A percentile compares a stretch with the other conserved stretches of the same genome.
phyloP scores from a whole-genome alignment of 2,888 invertebrate species.

The Ophioninae sp. region DNA sequence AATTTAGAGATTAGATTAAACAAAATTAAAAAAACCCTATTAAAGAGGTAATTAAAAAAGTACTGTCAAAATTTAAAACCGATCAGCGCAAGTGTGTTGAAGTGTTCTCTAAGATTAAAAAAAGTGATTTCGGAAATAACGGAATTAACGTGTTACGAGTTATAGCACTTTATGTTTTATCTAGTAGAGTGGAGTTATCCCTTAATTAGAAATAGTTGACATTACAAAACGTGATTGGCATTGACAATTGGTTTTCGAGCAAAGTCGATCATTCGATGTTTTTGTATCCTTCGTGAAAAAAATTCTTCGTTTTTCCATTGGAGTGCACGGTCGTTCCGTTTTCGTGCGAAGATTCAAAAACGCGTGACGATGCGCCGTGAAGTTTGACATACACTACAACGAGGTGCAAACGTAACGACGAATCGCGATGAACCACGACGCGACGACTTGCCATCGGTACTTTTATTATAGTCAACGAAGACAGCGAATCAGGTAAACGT shows the following conservation, averaged over 20 bases:
- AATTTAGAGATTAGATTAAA: too few species aligned
- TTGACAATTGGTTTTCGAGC: neutral
- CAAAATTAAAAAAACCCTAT: too few species aligned
- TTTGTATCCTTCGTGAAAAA: too few species aligned
- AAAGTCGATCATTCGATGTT: neutral
- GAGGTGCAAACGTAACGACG: slow-evolving; percentile 39
- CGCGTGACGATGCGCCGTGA: neutral
- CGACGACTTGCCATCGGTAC: slow-evolving; percentile 75
- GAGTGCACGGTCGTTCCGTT: neutral
- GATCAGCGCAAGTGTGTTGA: too few species aligned
- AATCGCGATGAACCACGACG: slow-evolving; percentile 77
- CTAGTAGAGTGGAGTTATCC: too few species aligned
- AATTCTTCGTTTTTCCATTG: neutral
- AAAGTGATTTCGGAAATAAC: too few species aligned
- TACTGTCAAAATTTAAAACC: too few species aligned
- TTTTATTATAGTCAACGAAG: slow-evolving; percentile 79
- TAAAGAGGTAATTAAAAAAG: too few species aligned
- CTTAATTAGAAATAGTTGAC: neutral
- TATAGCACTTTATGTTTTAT: too few species aligned
- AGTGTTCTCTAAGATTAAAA: too few species aligned
- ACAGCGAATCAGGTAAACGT: slow-evolving; percentile 75
- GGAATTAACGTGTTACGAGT: too few species aligned
- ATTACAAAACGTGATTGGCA: neutral
- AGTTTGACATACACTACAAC: neutral
- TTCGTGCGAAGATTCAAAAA: neutral